phyloP scores from a whole-genome alignment of 2,888 invertebrate genomes.

The Pocota personata region DNA sequence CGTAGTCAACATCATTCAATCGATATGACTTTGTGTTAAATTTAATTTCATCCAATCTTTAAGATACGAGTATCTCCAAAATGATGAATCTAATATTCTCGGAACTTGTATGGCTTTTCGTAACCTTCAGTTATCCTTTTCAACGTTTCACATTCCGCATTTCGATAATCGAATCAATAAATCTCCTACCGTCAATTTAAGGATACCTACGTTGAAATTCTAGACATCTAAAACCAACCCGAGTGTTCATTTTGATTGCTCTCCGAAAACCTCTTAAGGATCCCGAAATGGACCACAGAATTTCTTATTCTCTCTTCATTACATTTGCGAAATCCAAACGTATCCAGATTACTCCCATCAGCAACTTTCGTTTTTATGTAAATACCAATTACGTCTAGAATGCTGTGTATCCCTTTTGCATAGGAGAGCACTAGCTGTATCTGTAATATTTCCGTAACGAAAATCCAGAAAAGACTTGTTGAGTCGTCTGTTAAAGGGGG shows the following conservation, averaged over 20 bases:
- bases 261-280: slow-evolving; percentile 10
- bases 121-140: background rate
- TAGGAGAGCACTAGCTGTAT: background rate
- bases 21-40: background rate
- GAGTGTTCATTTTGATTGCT: slow-evolving; percentile 2
- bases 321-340: background rate
- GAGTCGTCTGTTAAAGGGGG: background rate
- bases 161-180: slow-evolving; percentile 33
- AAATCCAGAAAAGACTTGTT: slow-evolving; percentile 10
- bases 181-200: background rate
- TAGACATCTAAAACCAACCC: slow-evolving; percentile 1
- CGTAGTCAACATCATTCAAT: too few species aligned
- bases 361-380: slow-evolving; percentile 28
- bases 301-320: slow-evolving; percentile 18
- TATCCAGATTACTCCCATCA: background rate
- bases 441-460: background rate
- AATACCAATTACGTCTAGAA: slow-evolving; percentile 40
- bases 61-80: background rate
- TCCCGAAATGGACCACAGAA: slow-evolving; percentile 1
- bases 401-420: slow-evolving; percentile 36
- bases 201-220: background rate
- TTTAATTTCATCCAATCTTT: background rate
- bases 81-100: background rate
- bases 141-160: background rate
- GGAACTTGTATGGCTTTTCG: background rate